Conservation (phyloP, 1,140 invertebrate genomes). For the Tetragonula clypearis region DNA sequence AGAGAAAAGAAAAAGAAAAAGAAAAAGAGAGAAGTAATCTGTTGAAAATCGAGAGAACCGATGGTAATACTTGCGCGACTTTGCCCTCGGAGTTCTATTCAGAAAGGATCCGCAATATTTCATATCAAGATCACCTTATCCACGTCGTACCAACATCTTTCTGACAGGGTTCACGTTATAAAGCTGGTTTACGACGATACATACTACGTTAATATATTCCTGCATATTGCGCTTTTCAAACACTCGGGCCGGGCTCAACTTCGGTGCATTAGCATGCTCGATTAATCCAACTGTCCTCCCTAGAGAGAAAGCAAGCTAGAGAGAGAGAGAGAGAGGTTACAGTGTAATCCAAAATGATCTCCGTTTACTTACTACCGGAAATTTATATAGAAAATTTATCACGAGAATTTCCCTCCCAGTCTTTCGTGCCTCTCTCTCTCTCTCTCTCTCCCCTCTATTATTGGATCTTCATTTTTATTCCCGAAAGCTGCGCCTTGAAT, state of each 20-base stretch:
- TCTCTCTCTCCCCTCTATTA: background rate
- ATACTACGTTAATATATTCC: conserved; percentile 7
- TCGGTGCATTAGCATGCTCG: conserved; percentile 23
- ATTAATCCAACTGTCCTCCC: conserved; percentile 8
- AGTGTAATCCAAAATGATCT: conserved; percentile 13
- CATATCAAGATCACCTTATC: background rate
- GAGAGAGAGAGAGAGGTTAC: background rate
- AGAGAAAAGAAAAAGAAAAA: no score
- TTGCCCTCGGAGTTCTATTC: no score
- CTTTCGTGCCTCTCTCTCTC: background rate
- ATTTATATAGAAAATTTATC: conserved; percentile 32
- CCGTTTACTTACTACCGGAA: conserved; percentile 6
- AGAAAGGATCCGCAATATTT: background rate
- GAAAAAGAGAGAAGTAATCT: no score
- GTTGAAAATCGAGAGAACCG: background rate
- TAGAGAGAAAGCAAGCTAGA: background rate
- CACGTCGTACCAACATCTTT: background rate
- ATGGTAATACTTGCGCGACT: background rate
- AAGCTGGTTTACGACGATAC: conserved; percentile 9
- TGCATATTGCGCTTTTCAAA: conserved; percentile 21
- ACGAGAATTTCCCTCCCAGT: background rate
- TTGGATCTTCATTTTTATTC: conserved; percentile 33
- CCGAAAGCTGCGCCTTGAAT: conserved; percentile 7
- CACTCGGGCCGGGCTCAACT: background rate
- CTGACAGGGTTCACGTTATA: background rate